phyloP scores from a whole-genome alignment of 2,888 invertebrate species.

The Campaea margaritaria region DNA sequence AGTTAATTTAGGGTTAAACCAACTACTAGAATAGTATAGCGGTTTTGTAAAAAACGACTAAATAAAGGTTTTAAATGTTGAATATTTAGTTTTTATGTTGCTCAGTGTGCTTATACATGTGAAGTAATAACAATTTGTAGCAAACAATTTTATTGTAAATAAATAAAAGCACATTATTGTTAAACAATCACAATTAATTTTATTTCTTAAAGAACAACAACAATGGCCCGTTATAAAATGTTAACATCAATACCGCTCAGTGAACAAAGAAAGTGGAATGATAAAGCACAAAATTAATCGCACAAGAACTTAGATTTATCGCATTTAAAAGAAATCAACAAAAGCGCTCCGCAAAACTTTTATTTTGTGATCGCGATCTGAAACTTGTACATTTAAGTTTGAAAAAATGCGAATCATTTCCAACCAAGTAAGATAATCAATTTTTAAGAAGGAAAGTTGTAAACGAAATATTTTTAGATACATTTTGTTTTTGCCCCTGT shows the following conservation, averaged over 20 bases:
- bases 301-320: conserved; percentile 66
- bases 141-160: too few relatives aligned
- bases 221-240: conserved; percentile 41
- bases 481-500: conserved; percentile 59
- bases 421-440: conserved; percentile 73
- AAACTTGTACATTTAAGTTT: conserved; percentile 81
- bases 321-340: conserved; percentile 69
- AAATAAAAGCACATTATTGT: not conserved
- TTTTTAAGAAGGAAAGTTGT: conserved; percentile 74
- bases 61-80: too few relatives aligned
- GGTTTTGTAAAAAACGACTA: too few relatives aligned
- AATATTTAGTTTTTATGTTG: too few relatives aligned
- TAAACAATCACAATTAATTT: not conserved
- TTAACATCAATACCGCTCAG: conserved; percentile 40
- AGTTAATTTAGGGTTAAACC: too few relatives aligned
- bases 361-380: conserved; percentile 73
- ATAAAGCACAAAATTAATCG: conserved; percentile 59
- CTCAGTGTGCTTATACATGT: too few relatives aligned
- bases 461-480: conserved; percentile 62
- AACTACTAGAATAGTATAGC: too few relatives aligned
- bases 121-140: too few relatives aligned
- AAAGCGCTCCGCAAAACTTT: conserved; percentile 73
- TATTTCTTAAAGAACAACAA: conserved; percentile 29
- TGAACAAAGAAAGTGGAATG: conserved; percentile 49
- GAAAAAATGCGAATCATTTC: conserved; percentile 76